Percentiles rank a stretch among this genome's conserved stretches.
phyloP scores from a whole-genome alignment of 2,888 invertebrate genomes.

The Cataglyphis cursor region DNA sequence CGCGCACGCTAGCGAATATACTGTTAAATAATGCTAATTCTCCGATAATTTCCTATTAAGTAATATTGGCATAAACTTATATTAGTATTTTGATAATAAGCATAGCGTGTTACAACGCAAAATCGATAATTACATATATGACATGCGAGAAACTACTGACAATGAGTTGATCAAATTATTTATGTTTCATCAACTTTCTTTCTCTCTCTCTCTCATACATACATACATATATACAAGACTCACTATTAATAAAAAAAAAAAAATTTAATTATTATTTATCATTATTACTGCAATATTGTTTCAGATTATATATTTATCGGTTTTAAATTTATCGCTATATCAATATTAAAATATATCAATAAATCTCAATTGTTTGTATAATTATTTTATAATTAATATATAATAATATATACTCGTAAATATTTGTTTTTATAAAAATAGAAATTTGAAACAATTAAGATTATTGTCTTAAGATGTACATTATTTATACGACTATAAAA shows the following conservation, averaged over 20 bases:
- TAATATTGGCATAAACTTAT: constrained; percentile 6
- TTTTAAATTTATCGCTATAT: not conserved
- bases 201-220: no score
- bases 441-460: not conserved
- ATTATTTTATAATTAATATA: not conserved
- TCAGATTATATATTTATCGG: no score
- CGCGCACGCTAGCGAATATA: not conserved
- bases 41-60: constrained; percentile 33
- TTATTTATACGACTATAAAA: not conserved
- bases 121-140: no score
- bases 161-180: no score
- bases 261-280: no score
- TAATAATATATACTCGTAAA: not conserved
- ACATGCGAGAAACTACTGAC: no score
- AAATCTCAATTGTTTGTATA: not conserved
- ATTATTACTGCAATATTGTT: no score
- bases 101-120: no score
- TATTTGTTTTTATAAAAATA: not conserved
- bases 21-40: constrained; percentile 31
- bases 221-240: no score
- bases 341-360: not conserved
- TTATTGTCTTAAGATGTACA: not conserved
- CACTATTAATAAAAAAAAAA: not conserved
- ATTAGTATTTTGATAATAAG: not conserved
- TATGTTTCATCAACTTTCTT: no score